Percentiles rank a stretch among this genome's conserved stretches.
These are phyloP conservation scores for Apamea sordens DNA, from an alignment of 2,888 invertebrate species.

Conservation along the genomic window DNA sequence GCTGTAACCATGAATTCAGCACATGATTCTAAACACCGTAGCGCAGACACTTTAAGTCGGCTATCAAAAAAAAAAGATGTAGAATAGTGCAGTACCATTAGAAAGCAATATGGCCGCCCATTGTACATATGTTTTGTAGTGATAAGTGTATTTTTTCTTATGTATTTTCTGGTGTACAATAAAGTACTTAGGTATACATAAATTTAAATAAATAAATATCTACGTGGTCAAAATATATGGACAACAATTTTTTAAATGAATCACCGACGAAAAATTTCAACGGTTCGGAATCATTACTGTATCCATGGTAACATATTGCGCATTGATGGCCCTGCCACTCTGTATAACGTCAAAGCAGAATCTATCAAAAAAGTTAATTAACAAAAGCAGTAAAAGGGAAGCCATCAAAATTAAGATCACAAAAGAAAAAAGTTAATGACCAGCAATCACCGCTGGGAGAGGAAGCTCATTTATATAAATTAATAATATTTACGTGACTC, in stretches of 20 bases:
- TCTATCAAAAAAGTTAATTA: constrained; percentile 45
- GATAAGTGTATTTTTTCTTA: not conserved
- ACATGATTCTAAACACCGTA: not conserved
- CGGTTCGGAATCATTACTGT: not conserved
- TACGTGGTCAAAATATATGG: too few relatives aligned
- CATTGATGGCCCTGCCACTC: not conserved
- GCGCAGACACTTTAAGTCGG: not conserved
- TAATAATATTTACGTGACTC: constrained; percentile 42
- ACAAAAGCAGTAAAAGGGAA: constrained; percentile 47
- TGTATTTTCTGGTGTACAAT: not conserved
- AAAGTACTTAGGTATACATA: too few relatives aligned
- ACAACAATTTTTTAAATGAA: not conserved
- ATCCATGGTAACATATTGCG: not conserved
- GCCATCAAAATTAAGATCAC: constrained; percentile 38
- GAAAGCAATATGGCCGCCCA: not conserved
- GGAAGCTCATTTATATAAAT: constrained; percentile 38
- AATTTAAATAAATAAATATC: not conserved
- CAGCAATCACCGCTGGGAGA: constrained; percentile 14
- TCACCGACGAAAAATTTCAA: not conserved
- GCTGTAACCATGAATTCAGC: not conserved
- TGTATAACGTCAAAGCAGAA: constrained; percentile 16
- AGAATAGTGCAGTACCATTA: not conserved
- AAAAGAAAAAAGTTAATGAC: constrained; percentile 49
- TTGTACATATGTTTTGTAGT: not conserved
- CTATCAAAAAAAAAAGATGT: not conserved